A percentile compares a stretch with the other conserved stretches of the same genome.
phyloP scores from a whole-genome alignment of 1,140 invertebrate genomes.

The Lordiphosa clarofinis region DNA sequence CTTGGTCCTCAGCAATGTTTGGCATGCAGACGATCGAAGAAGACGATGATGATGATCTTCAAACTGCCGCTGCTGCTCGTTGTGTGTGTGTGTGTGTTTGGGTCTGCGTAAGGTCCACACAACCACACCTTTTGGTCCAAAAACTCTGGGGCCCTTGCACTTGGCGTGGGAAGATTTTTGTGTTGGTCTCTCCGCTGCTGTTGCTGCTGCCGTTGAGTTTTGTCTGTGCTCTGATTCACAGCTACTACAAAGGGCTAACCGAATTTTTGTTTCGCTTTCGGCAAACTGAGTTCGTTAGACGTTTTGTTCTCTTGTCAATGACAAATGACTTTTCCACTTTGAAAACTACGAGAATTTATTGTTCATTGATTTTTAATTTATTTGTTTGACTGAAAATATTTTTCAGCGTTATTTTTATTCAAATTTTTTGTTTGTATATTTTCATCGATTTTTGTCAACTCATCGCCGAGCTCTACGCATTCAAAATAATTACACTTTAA shows the following conservation, averaged over 20 bases:
- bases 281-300: constrained; percentile 62
- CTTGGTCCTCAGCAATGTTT: constrained; percentile 62
- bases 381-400: constrained; percentile 57
- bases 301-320: constrained; percentile 69
- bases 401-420: constrained; percentile 31
- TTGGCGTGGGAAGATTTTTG: constrained; percentile 79
- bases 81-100: constrained; percentile 30
- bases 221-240: constrained; percentile 73
- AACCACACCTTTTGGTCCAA: constrained; percentile 65
- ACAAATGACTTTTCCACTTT: constrained; percentile 68
- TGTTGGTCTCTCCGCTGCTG: constrained; percentile 30
- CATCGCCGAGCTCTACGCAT: constrained; percentile 56
- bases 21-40: constrained; percentile 60
- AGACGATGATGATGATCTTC: constrained; percentile 28
- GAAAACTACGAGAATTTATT: constrained; percentile 6
- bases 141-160: constrained; percentile 63
- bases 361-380: constrained; percentile 71
- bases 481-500: constrained; percentile 77
- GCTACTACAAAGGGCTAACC: constrained; percentile 62
- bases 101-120: constrained; percentile 33
- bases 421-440: constrained; percentile 17
- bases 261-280: constrained; percentile 30
- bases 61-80: constrained; percentile 25
- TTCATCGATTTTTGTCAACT: constrained; percentile 50
- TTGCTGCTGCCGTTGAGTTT: constrained; percentile 20